Base-by-base conservation (phyloP, 2,888 invertebrate genomes). In the Quadroppia sp. region DNA sequence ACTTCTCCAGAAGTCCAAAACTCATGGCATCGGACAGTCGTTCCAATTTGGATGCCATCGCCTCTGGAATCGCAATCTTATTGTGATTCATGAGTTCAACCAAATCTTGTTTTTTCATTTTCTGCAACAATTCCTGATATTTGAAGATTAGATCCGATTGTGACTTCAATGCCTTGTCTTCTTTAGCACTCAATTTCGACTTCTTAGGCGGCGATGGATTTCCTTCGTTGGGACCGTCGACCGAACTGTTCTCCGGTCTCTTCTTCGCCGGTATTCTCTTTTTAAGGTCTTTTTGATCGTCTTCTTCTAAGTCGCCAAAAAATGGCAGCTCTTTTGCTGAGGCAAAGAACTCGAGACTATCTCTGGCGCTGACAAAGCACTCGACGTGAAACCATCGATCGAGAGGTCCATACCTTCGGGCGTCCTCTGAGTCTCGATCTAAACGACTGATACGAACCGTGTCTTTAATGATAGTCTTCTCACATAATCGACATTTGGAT, bases 321-420 rank as follows among this genome's bases (percentile, higher is more conserved):
- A 95, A 95, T n/a, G 90, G 89, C 30, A 97, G 79, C 79, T 84
- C 84, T 75, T 88, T 88, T 0, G 89, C 93, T 15, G 85, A 84
- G 48, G 87, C 90, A 80, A 87, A 88, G 83, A 88, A 97, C 20
- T 88, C 87, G 2, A 94, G 82, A 11, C 89, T 88, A 25, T 86
- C 85, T 50, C 94, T 86, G 0, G 88, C 80, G 80, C 91, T 88
- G 0, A 87, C 88, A 84, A 97, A 97, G 81, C 97, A 97, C 75
- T 90, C 89, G 2, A 94, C 82, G 83, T 97, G 97, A 82, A 96
- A 89, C 96, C 96, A 97, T 71, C 89, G 84, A 74, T 92, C 88
- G 79, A 90, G 87, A 0, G 93, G 94, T 0, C 94, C 94, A 82
- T 88, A 92, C 81, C 88, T 88, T 80, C 86, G 87, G 0, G 90